phyloP scores from a whole-genome alignment of 2,113 vertebrate genomes.

The Ardeotis arabs region DNA sequence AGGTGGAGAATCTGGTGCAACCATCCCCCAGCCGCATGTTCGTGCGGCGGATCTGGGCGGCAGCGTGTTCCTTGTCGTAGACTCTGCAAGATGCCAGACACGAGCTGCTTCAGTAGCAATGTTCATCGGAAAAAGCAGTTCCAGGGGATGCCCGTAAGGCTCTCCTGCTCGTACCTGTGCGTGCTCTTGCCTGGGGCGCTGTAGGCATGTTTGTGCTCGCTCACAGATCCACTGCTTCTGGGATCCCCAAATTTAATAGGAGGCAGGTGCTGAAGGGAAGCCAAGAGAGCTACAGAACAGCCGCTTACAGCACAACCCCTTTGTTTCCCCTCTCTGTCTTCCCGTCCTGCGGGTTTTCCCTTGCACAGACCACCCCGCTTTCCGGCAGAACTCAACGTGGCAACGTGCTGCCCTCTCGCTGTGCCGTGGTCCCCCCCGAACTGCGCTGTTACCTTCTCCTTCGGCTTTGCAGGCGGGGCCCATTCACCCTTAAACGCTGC shows the following conservation, averaged over 20 bases:
- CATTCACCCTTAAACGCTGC: constrained; percentile 13
- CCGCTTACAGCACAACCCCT: neutral
- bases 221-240: neutral
- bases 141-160: neutral
- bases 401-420: neutral
- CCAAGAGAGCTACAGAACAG: neutral
- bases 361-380: neutral
- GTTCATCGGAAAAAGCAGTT: neutral
- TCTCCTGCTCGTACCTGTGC: neutral
- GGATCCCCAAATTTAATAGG: constrained; percentile 40
- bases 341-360: neutral
- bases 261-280: neutral
- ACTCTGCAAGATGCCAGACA: neutral
- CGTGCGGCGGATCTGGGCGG: neutral
- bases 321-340: neutral
- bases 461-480: neutral
- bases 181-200: neutral
- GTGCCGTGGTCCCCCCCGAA: neutral
- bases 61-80: neutral
- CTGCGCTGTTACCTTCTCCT: constrained; percentile 7
- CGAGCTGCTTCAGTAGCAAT: neutral
- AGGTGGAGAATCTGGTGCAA: neutral
- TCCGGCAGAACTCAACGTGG: neutral
- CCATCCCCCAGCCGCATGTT: neutral
- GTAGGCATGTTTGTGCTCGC: neutral